Percentiles rank a stretch among this genome's conserved stretches.
Evolutionary conservation across 2,888 invertebrate species (phyloP).

Genomic region (Protula sp.): DNA sequence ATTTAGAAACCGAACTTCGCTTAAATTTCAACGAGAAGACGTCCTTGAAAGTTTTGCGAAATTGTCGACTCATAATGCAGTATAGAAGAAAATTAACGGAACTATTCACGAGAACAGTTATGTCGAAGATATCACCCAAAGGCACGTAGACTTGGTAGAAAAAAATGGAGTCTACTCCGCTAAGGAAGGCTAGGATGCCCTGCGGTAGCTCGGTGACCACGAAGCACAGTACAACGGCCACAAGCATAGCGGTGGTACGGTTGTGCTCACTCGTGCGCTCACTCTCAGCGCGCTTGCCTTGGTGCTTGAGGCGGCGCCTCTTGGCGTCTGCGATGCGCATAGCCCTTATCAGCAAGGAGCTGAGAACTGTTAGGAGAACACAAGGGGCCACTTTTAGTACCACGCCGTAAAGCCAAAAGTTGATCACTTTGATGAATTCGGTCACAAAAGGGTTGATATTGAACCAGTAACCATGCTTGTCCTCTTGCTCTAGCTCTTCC

Average conservation of each 20-base stretch:
- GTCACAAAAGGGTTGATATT: constrained; percentile 31
- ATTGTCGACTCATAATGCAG: constrained; percentile 90
- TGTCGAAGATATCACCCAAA: constrained; percentile 76
- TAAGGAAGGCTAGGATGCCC: constrained; percentile 67
- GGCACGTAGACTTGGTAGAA: constrained; percentile 59
- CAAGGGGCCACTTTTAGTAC: constrained; percentile 88
- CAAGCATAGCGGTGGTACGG: constrained; percentile 81
- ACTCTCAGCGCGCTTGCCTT: constrained; percentile 39
- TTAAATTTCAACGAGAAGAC: constrained; percentile 20
- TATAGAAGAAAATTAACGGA: constrained; percentile 91
- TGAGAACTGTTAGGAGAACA: constrained; percentile 71
- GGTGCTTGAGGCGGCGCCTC: constrained; percentile 48
- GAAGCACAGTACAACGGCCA: constrained; percentile 78
- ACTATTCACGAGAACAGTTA: constrained; percentile 82
- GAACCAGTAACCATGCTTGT: constrained; percentile 36
- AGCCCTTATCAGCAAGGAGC: constrained; percentile 68
- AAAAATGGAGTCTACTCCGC: constrained; percentile 57
- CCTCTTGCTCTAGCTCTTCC: not conserved
- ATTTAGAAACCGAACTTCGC: not conserved
- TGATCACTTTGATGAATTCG: constrained; percentile 57
- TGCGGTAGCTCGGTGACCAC: constrained; percentile 87
- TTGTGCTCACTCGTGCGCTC: constrained; percentile 56
- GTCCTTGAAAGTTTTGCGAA: constrained; percentile 61
- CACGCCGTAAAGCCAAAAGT: constrained; percentile 88
- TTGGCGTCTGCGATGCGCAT: constrained; percentile 68